Percentiles rank a stretch among this genome's conserved stretches.
Evolutionary conservation across 2,888 invertebrate genomes (phyloP).

Genomic region (Mimas tiliae): DNA sequence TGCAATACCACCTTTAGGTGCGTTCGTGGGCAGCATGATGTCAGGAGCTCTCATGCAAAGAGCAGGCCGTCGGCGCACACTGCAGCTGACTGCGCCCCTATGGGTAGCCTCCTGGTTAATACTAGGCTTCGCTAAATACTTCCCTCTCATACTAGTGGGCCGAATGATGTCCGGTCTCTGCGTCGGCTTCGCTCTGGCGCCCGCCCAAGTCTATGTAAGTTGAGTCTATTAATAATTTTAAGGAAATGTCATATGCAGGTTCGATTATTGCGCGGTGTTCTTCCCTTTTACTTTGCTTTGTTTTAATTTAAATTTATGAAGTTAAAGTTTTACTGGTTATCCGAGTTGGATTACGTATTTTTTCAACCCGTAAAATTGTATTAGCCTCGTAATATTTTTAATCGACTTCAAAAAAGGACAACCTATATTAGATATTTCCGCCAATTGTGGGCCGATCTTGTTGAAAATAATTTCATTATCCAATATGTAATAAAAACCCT

Average conservation of each 20-base stretch:
- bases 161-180: conserved; percentile 85
- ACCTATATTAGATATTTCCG: too few relatives aligned
- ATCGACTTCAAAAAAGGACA: too few relatives aligned
- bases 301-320: background rate
- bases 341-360: background rate
- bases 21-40: conserved; percentile 81
- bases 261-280: background rate
- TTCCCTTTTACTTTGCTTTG: background rate
- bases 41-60: conserved; percentile 82
- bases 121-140: conserved; percentile 77
- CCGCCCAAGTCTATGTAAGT: conserved; percentile 87
- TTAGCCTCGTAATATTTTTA: too few relatives aligned
- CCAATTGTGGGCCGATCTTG: too few relatives aligned
- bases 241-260: conserved; percentile 12
- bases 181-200: conserved; percentile 85
- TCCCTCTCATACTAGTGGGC: conserved; percentile 78
- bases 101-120: conserved; percentile 83
- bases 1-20: conserved; percentile 84
- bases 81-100: conserved; percentile 78
- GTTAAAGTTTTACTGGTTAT: background rate
- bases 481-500: too few relatives aligned
- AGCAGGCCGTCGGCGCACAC: conserved; percentile 79
- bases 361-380: too few relatives aligned
- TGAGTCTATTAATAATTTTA: conserved; percentile 12
- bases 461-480: too few relatives aligned